Evolutionary conservation across 2,113 vertebrate genomes (phyloP).

Genomic region (Labeo rohita): DNA sequence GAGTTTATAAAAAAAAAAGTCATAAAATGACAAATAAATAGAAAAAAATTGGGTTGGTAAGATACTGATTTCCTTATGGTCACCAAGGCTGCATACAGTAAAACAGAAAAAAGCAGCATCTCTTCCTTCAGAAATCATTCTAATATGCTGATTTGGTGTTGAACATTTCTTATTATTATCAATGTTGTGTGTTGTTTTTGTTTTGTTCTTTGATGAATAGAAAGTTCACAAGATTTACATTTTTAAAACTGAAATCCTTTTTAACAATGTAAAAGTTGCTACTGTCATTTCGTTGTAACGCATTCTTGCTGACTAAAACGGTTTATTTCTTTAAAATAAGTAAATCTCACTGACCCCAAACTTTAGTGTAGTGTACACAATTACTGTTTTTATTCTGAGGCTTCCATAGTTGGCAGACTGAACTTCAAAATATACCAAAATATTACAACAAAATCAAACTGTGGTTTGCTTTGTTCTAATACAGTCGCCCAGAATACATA

Average conservation of each 20-base stretch:
- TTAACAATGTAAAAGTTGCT: too few species aligned
- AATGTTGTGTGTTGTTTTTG: too few species aligned
- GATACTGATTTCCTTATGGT: too few species aligned
- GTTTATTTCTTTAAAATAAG: not conserved
- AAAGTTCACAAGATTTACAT: too few species aligned
- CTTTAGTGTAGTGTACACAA: not conserved
- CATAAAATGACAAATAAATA: too few species aligned
- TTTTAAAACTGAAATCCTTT: too few species aligned
- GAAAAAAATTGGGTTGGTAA: not conserved
- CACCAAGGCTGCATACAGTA: too few species aligned
- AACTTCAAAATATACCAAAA: not conserved
- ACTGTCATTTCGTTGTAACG: too few species aligned
- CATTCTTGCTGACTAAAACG: too few species aligned
- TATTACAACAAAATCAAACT: not conserved
- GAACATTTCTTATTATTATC: not conserved
- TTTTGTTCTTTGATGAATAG: too few species aligned
- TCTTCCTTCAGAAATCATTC: not conserved
- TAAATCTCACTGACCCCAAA: not conserved
- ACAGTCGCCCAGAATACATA: not conserved
- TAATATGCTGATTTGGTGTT: not conserved
- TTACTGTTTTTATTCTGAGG: not conserved
- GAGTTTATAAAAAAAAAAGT: not conserved
- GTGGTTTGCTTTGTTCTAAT: constrained; percentile 3
- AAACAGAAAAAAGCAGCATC: too few species aligned
- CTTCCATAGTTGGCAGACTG: not conserved